Evolutionary conservation across 1,140 invertebrate genomes (phyloP), one percentile per base, ranked within the genome.

Genomic region (Acromyrmex echinatior): DNA sequence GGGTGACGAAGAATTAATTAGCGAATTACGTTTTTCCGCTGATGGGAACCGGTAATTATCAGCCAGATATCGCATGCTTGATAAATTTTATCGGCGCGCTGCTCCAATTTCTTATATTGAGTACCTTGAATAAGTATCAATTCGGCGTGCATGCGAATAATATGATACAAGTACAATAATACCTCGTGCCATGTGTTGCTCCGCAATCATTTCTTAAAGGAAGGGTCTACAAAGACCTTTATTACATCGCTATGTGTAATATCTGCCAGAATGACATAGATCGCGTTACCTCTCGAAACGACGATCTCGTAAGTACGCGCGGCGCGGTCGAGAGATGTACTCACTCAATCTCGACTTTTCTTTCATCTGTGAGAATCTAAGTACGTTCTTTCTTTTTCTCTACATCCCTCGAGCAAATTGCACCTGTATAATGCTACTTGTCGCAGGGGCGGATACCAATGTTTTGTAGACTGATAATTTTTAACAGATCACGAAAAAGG

Each of bases 241-340:
- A 62, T 84, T 84, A 81, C 21, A 10, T 39, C 60, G 58, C 4
- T 25, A 2, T 5, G 1, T 12, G 51, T 81, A 76, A 86, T 77
- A 86, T 21, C 16, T 86, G 62, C n/a, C n/a, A 49, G 74, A 68
- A 58, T 35, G 31, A 77, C 16, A 21, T 56, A 60, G 25, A 49
- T 68, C 68, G 31, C 80, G 77, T 81, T 88, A 86, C 87, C 60
- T 88, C 74, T 88, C 63, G 82, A 81, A 88, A 87, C 79, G 49
- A 56, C 39, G 14, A 88, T 86, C 77, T 35, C 21, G 71, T 25
- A 49, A 77, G 70, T 71, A 21, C 49, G 71, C 58, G n/a, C n/a
- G 56, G 7, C 76, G 25, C 62, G 18, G 1, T 68, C 77, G 76
- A 87, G 71, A 71, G 68, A 73, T 12, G 1, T 74, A 18, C 18